Base-by-base conservation (phyloP, 2,797 vertebrate genomes). In the Coranthus polyacanthus region DNA sequence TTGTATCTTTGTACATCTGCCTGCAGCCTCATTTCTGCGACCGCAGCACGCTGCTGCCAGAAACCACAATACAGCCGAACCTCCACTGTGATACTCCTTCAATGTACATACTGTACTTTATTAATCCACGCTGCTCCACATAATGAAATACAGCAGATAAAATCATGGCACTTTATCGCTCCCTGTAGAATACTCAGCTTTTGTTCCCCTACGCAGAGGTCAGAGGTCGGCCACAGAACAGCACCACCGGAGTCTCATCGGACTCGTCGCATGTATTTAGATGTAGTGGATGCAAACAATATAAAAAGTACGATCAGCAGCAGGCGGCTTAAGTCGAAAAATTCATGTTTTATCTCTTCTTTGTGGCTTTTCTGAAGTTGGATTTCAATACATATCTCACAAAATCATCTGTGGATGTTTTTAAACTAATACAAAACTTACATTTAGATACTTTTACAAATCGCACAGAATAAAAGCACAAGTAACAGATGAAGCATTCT, bases 1-100 rank as follows among this genome's bases (percentile, higher is more conserved):
- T 61, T 38, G 52, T 34, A 54, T 84, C 78, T 78, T 36, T 78
- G 63, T 72, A 32, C 62, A 54, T 78, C 75, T 68, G 73, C 73
- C 75, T 45, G 60, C 60, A 47, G 75, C 61, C 68, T 70, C 9
- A 1, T 63, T 63, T 43, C 39, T 39, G 10, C 39, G 16, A 49
- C 68, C 22, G 4, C 77, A 65, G 71, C 18, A 2, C 26, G 2
- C 69, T 1, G 60, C 69, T 59, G 81, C 81, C 84, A 84, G 73
- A 0, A 55, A 78, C 84, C 76, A 68, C 79, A 73, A 61, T 4
- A 20, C 55, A 75, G 62, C 34, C 1, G 53, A 16, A 12, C 42
- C 61, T 67, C 53, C 49, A 10, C 52, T 18, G 58, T 11, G 43
- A 57, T 50, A 6, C 47, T 32, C 16, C 70, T 29, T 47, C 43